Evolutionary conservation across 2,888 invertebrate genomes (phyloP), one percentile per base, ranked within the genome.

Genomic region (Troides oblongomaculatus): DNA sequence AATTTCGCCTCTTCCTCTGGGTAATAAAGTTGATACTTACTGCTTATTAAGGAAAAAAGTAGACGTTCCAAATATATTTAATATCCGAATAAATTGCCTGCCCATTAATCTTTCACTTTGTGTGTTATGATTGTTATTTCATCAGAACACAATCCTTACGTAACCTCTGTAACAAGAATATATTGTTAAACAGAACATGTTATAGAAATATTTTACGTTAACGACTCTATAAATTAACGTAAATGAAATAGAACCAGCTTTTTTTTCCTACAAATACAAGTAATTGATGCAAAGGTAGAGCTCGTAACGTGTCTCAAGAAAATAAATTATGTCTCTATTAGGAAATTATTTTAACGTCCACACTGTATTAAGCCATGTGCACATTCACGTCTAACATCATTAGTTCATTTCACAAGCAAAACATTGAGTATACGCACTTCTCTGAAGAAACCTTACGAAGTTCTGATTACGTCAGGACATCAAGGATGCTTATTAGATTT

Each of bases 321-420:
- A 46, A 69, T 69, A 50, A 69, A 62, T 69, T 62, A 65, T 66
- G 39, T 53, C 57, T 68, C 46, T 68, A 68, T 66, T 66, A 14
- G 53, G 66, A 59, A 70, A 70, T 66, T 62, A 21, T 46, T 30
- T 30, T 21, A 7, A 50, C 60, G 23, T 59, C 63, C 58, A 36
- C n/a, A 62, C n/a, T 8, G 46, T 25, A 14, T 66, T 66, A 59
- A 50, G 63, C n/a, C 14, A 2, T 17, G 50, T 57, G 46, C 60
- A 62, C 66, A 58, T 50, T 50, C 50, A 5, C 18, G 17, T 17
- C 50, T 50, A 17, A 17, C 17, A 50, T 50, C 12, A 14, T 14
- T 50, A 50, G 2, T 14, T 18, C 5, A 50, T 17, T 50, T 50
- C 18, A 50, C 50, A 50, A 14, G 4, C 50, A 5, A 12, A 50